phyloP scores from a whole-genome alignment of 2,888 invertebrate genomes.

The Holacanthella duospinosa region DNA sequence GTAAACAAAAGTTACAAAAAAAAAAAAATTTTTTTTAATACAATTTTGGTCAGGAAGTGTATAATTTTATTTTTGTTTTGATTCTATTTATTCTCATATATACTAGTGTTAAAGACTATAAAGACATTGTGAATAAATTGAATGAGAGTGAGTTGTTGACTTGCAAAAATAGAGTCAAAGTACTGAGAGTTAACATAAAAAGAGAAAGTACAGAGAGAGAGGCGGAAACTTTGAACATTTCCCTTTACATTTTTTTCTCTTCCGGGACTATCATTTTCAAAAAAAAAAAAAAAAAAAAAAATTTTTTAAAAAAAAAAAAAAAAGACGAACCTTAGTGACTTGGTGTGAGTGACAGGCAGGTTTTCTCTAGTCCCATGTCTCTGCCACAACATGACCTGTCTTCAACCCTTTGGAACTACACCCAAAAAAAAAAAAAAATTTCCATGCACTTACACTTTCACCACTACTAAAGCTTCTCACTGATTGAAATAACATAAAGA shows the following conservation, averaged over 20 bases:
- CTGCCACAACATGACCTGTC: conserved; percentile 1
- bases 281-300: not conserved
- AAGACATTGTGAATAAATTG: not conserved
- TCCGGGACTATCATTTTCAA: not conserved
- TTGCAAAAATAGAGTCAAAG: not conserved
- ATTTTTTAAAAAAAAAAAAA: not conserved
- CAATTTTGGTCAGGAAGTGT: no score
- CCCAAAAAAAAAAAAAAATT: not conserved
- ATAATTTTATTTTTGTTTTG: no score
- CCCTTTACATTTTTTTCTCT: not conserved
- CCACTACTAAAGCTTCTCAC: not conserved
- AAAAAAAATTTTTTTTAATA: no score
- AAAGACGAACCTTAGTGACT: not conserved
- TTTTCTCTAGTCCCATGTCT: not conserved
- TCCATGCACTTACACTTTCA: not conserved
- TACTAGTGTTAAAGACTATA: not conserved
- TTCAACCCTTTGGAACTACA: not conserved
- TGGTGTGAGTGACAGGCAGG: conserved; percentile 10
- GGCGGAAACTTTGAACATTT: not conserved
- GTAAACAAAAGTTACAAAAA: no score
- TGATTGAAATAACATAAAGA: conserved; percentile 2
- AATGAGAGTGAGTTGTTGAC: not conserved
- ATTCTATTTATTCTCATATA: not conserved
- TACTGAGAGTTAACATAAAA: not conserved
- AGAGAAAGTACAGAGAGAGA: not conserved